Base-by-base conservation (phyloP, 2,888 invertebrate genomes). In the Chaitophorus viminalis region DNA sequence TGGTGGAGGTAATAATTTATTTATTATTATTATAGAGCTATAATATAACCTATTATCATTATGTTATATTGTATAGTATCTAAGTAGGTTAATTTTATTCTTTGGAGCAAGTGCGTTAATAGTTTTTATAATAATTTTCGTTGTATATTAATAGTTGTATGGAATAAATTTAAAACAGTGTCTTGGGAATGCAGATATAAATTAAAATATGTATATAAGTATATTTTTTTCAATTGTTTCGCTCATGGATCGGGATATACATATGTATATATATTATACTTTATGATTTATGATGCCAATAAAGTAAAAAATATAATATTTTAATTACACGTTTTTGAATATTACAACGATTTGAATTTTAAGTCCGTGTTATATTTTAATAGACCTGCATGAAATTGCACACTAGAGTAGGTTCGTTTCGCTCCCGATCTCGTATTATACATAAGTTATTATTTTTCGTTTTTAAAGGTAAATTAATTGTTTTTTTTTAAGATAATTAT, bases 271-370 rank as follows among this genome's bases (percentile, higher is more conserved):
- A n/a, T n/a, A n/a, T n/a, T n/a, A n/a, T 68, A 68, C 9, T 29
- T 29, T 68, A n/a, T 68, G 68, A 68, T 68, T 68, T 68, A 68
- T 68, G 68, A 68, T 25, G 68, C 29, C 68, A 29, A 68, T 68
- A 68, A 46, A 8, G 46, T 46, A 46, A 68, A 68, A 68, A 29
- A 25, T 25, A 68, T n/a, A 68, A 11, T 68, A 68, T n/a, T 68
- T n/a, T 68, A 68, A 68, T 68, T 68, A 29, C 68, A 68, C 29
- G 25, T 68, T 68, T 68, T 29, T 68, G 68, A 11, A 29, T 68
- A 68, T 68, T 68, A 68, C 1, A n/a, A 68, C 25, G n/a, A 68
- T 68, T 68, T 11, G 2, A 25, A 25, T 60, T 60, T 14, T 46
- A 46, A 68, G 68, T 68, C 29, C 3, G 29, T 29, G 68, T 29